phyloP scores from a whole-genome alignment of 2,888 invertebrate species.

The Temnothorax rugatulus region DNA sequence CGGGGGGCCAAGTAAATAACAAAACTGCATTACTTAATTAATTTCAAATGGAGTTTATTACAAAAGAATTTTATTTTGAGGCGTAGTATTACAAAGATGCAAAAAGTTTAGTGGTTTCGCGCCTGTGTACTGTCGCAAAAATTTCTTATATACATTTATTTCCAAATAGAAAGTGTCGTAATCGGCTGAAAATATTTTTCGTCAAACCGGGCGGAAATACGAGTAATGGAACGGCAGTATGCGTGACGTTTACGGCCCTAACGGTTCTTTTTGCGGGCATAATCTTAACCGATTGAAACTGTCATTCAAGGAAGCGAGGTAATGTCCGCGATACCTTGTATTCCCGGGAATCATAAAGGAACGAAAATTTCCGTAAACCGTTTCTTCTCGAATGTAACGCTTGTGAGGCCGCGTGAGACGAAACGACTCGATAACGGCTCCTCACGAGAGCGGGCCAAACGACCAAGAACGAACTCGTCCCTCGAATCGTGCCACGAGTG shows the following conservation, averaged over 20 bases:
- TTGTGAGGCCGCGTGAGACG: not conserved
- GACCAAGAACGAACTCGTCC: not conserved
- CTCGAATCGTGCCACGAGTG: not conserved
- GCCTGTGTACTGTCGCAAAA: not conserved
- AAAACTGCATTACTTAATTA: not conserved
- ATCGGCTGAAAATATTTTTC: slow-evolving; percentile 18
- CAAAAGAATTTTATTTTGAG: not conserved
- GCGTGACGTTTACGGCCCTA: slow-evolving; percentile 51
- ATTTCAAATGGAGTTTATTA: not conserved
- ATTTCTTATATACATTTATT: not conserved
- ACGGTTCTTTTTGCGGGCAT: slow-evolving; percentile 46
- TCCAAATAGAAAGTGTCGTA: not conserved
- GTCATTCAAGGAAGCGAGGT: slow-evolving; percentile 33
- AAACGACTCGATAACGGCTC: slow-evolving; percentile 25
- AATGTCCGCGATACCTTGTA: slow-evolving; percentile 23
- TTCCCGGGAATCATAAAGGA: slow-evolving; percentile 3
- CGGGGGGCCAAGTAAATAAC: not conserved
- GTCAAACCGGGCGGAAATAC: not conserved
- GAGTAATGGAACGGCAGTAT: slow-evolving; percentile 23
- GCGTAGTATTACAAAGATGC: not conserved
- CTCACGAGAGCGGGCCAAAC: not conserved
- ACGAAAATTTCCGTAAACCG: slow-evolving; percentile 20
- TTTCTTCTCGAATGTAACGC: not conserved
- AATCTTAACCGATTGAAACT: slow-evolving; percentile 53
- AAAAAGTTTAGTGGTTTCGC: not conserved